These are phyloP conservation scores for Drosophila watanabei DNA, from an alignment of 1,140 invertebrate species.

Conservation along the genomic window DNA sequence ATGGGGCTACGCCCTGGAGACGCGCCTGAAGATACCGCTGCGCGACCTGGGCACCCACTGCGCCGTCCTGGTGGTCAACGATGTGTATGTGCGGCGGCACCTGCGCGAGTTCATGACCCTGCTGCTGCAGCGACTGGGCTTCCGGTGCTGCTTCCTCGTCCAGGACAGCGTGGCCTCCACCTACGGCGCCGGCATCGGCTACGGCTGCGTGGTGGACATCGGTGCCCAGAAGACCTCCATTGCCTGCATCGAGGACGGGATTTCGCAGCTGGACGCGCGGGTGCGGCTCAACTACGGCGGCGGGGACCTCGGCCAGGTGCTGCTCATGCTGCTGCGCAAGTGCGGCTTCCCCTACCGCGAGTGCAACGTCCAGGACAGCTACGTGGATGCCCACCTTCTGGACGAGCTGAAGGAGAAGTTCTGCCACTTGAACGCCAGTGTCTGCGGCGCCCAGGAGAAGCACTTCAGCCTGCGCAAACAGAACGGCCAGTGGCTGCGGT, in stretches of 20 bases:
- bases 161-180: constrained; percentile 97
- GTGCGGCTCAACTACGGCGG: constrained; percentile 95
- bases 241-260: constrained; percentile 98
- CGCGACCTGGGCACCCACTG: constrained; percentile 93
- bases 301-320: constrained; percentile 94
- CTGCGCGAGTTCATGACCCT: constrained; percentile 94
- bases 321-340: constrained; percentile 94
- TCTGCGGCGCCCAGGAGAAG: constrained; percentile 79
- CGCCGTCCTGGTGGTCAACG: constrained; percentile 95
- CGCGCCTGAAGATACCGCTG: constrained; percentile 88
- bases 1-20: constrained; percentile 93
- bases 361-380: constrained; percentile 89
- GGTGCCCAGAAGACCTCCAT: constrained; percentile 98
- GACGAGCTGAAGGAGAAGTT: constrained; percentile 95
- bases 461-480: constrained; percentile 79
- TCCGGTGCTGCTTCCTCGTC: constrained; percentile 94
- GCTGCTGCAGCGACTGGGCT: constrained; percentile 93
- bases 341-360: constrained; percentile 95
- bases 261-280: constrained; percentile 95
- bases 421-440: constrained; percentile 94
- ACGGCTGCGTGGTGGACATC: constrained; percentile 97
- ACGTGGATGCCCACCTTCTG: constrained; percentile 91
- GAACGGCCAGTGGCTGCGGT: constrained; percentile 87
- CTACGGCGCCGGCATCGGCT: constrained; percentile 96
- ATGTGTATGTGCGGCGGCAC: constrained; percentile 95